Evolutionary conservation across 2,888 invertebrate species (phyloP).

Genomic region (Chironomus riparius): DNA sequence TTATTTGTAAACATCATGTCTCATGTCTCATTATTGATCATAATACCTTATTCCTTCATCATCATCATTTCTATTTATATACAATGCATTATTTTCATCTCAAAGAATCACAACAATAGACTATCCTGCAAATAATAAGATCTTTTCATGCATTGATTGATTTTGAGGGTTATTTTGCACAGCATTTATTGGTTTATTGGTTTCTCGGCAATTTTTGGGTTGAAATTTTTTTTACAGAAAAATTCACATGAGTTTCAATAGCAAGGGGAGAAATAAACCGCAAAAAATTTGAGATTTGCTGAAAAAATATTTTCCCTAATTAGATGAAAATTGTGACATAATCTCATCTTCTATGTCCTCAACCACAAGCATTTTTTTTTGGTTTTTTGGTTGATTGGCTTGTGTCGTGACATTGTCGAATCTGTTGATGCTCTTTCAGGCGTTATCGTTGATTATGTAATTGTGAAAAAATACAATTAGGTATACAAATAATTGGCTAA

Average conservation of each 20-base stretch:
- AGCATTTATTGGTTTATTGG: not conserved
- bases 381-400: not conserved
- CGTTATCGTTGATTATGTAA: not conserved
- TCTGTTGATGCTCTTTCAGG: not conserved
- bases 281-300: too few relatives aligned
- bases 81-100: not conserved
- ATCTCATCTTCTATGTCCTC: not conserved
- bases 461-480: not conserved
- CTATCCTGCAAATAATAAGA: not conserved
- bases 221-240: not conserved
- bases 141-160: not conserved
- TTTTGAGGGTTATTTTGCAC: not conserved
- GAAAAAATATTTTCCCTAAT: not conserved
- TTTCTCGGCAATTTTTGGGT: not conserved
- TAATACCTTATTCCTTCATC: not conserved
- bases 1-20: too few relatives aligned
- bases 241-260: not conserved
- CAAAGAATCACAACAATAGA: not conserved
- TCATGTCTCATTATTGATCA: too few relatives aligned
- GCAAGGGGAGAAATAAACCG: not conserved
- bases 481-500: conserved; percentile 21
- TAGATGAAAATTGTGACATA: conserved; percentile 15
- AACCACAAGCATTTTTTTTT: not conserved
- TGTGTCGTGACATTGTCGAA: not conserved
- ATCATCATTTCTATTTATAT: not conserved